Evolutionary conservation across 2,113 vertebrate genomes (phyloP).

Genomic region (Bostrychus sinensis): DNA sequence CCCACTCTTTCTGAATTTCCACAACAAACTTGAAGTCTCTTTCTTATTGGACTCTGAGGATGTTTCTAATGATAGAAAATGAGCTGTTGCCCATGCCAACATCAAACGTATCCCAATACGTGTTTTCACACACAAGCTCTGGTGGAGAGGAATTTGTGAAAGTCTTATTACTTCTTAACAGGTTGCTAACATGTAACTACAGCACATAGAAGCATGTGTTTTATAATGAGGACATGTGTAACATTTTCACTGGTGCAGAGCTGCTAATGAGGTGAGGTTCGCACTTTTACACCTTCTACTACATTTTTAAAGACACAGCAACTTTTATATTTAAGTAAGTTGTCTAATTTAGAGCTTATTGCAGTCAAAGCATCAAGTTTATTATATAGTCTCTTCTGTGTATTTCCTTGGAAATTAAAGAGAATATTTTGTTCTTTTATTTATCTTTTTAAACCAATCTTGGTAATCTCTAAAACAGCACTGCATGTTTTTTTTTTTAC

Average conservation of each 20-base stretch:
- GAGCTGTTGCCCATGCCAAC: neutral
- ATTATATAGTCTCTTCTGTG: no score
- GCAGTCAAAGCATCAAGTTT: no score
- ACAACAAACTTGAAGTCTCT: neutral
- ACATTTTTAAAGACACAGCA: slow-evolving; percentile 1
- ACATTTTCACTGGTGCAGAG: slow-evolving; percentile 16
- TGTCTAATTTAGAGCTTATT: no score
- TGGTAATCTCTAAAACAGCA: no score
- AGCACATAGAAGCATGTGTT: neutral
- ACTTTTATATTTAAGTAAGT: no score
- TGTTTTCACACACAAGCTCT: neutral
- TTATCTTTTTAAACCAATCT: no score
- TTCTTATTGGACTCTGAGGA: neutral
- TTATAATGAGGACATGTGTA: neutral
- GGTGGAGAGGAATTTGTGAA: neutral
- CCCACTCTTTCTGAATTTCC: neutral
- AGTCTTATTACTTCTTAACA: neutral
- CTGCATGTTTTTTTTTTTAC: no score
- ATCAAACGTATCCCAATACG: neutral
- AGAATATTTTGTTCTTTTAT: no score
- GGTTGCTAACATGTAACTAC: neutral
- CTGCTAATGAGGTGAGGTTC: slow-evolving; percentile 19
- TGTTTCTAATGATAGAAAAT: neutral
- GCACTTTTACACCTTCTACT: neutral
- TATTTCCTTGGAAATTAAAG: no score